Percentiles rank a stretch among this genome's conserved stretches.
These are phyloP conservation scores for Stramonita haemastoma DNA, from an alignment of 2,888 invertebrate genomes.

Conservation along the genomic window DNA sequence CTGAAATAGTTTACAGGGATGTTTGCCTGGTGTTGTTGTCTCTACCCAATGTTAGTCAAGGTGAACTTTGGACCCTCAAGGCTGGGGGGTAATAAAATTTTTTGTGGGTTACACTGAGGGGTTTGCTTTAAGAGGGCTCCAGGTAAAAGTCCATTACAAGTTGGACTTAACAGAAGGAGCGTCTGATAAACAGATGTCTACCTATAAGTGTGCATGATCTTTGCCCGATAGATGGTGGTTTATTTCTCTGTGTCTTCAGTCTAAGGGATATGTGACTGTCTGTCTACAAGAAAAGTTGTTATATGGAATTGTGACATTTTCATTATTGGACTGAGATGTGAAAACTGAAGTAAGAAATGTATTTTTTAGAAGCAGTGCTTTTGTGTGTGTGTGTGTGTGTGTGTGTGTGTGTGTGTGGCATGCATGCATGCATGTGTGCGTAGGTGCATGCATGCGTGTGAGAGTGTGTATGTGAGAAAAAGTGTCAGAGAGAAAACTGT, in stretches of 20 bases:
- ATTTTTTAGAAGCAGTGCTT: no score
- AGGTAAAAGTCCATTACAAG: neutral
- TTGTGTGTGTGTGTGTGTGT: neutral
- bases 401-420: neutral
- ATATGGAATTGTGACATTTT: no score
- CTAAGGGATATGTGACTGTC: neutral
- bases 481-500: neutral
- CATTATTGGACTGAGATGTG: no score
- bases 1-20: neutral
- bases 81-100: neutral
- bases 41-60: neutral
- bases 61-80: slow-evolving; percentile 29
- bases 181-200: neutral
- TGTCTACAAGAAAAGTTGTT: neutral
- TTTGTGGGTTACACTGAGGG: neutral
- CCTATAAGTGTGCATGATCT: neutral
- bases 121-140: neutral
- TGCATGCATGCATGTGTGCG: neutral
- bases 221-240: neutral
- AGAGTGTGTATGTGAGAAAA: neutral
- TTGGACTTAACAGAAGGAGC: neutral
- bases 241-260: neutral
- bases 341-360: no score
- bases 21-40: neutral
- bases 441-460: neutral